Conservation (phyloP, 2,113 vertebrate species). For the Amazona vittata region DNA sequence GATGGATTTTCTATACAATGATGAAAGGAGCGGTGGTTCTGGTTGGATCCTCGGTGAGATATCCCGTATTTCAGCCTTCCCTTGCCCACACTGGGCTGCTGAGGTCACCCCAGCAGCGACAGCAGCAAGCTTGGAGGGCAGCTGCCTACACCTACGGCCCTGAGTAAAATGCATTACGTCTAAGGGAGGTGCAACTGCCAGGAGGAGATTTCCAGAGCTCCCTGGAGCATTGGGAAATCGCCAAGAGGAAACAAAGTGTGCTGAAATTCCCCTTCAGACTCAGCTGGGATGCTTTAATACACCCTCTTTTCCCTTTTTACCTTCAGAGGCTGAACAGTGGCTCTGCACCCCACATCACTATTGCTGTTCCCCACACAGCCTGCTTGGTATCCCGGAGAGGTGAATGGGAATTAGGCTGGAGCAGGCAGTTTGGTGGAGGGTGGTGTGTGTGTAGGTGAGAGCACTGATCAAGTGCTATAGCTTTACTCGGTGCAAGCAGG, state of each 20-base stretch:
- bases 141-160: background rate
- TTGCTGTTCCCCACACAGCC: background rate
- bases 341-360: background rate
- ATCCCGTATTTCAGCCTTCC: background rate
- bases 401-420: background rate
- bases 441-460: background rate
- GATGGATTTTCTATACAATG: background rate
- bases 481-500: background rate
- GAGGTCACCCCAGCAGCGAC: background rate
- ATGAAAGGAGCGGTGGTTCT: background rate
- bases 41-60: background rate
- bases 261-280: background rate
- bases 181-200: background rate
- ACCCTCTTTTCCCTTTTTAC: background rate
- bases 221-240: background rate
- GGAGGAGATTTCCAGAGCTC: background rate
- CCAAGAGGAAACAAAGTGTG: background rate
- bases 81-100: background rate
- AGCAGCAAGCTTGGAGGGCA: background rate
- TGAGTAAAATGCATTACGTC: background rate
- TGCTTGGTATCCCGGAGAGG: rapidly evolving
- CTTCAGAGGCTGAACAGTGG: background rate
- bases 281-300: background rate
- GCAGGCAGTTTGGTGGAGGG: background rate
- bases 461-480: background rate